Evolutionary conservation across 2,888 invertebrate species (phyloP).

Genomic region (Yponomeuta malinellus): DNA sequence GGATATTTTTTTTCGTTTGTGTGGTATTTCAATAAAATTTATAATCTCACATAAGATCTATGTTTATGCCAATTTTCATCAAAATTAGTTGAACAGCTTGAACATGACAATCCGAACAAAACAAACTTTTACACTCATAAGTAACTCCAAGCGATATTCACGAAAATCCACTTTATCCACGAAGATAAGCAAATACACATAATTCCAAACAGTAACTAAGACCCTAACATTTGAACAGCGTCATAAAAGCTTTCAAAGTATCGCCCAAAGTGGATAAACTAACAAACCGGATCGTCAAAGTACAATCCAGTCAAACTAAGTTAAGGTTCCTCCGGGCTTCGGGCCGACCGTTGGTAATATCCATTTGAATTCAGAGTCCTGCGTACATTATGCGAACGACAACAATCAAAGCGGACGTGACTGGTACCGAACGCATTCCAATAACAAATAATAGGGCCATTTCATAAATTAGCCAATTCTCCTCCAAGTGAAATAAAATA

Average conservation of each 20-base stretch:
- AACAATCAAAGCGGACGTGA: background rate
- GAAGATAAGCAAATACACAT: too few relatives aligned
- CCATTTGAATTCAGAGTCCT: slow-evolving; percentile 1
- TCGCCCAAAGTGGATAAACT: background rate
- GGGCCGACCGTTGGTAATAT: background rate
- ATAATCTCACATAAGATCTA: too few relatives aligned
- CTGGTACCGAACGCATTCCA: slow-evolving; percentile 1
- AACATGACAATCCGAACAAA: too few relatives aligned
- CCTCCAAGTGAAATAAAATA: slow-evolving; percentile 9
- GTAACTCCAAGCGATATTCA: too few relatives aligned
- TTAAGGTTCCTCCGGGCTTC: background rate
- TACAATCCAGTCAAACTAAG: slow-evolving; percentile 1
- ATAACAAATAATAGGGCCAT: slow-evolving; percentile 4
- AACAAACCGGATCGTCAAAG: background rate
- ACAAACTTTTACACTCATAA: too few relatives aligned
- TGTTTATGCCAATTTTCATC: too few relatives aligned
- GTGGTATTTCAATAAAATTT: too few relatives aligned
- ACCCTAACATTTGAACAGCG: background rate
- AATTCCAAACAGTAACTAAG: background rate
- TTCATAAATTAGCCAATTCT: slow-evolving; percentile 7
- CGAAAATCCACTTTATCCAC: too few relatives aligned
- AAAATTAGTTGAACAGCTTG: too few relatives aligned
- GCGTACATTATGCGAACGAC: background rate
- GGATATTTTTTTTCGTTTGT: too few relatives aligned
- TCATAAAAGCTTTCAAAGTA: background rate